Evolutionary conservation across 2,797 vertebrate genomes (phyloP).

Genomic region (Myotis vivesi): DNA sequence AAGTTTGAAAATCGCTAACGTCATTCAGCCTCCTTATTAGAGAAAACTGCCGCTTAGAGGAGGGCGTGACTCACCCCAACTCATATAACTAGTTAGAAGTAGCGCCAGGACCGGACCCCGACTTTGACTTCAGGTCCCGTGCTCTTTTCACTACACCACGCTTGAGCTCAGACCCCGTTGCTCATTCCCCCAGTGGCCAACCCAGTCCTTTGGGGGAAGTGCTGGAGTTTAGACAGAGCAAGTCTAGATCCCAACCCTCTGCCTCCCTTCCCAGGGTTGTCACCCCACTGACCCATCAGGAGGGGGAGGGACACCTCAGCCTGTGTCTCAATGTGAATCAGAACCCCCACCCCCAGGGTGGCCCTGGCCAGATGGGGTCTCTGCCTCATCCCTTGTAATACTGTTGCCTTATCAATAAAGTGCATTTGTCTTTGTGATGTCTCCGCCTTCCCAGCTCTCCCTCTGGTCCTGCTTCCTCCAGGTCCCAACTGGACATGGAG

Average conservation of each 20-base stretch:
- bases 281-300: not conserved
- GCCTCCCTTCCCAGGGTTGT: conserved; percentile 24
- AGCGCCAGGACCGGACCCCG: not conserved
- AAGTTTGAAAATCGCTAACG: not conserved
- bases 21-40: not conserved
- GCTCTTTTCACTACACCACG: not conserved
- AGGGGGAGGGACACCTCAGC: not conserved
- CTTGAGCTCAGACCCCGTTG: not conserved
- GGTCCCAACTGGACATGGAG: not conserved
- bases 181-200: not conserved
- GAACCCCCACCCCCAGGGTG: not conserved
- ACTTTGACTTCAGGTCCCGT: not conserved
- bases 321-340: conserved; percentile 50
- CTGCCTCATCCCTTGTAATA: conserved; percentile 42
- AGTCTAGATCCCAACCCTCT: not conserved
- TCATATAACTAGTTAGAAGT: not conserved
- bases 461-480: not conserved
- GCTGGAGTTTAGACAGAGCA: conserved; percentile 51
- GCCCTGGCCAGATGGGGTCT: not conserved
- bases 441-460: not conserved
- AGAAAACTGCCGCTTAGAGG: not conserved
- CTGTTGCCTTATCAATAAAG: conserved; percentile 71
- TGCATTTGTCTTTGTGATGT: conserved; percentile 52
- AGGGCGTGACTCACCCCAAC: not conserved
- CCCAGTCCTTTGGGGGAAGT: not conserved